Conservation (phyloP, 2,113 vertebrate species). For the Stigmatopora nigra region DNA sequence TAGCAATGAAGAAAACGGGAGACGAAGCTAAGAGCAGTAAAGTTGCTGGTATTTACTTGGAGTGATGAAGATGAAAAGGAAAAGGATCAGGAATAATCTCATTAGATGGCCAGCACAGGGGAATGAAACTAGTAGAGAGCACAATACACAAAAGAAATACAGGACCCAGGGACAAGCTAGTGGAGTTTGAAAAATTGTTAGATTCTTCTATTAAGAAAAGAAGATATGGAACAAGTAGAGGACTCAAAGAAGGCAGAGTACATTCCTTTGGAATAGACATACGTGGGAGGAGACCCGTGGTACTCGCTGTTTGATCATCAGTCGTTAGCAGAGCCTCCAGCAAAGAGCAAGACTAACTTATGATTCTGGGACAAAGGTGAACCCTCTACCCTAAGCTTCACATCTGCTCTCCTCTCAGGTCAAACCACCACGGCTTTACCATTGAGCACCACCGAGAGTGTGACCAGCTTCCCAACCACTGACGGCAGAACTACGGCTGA, state of each 20-base stretch:
- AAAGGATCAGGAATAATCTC: background rate
- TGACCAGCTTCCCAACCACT: background rate
- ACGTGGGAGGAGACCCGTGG: background rate
- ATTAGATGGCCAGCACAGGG: background rate
- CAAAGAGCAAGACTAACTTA: background rate
- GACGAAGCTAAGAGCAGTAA: background rate
- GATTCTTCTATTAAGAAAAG: no score
- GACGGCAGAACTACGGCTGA: constrained; percentile 4
- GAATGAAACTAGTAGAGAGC: background rate
- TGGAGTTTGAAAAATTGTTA: no score
- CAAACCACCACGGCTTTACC: constrained; percentile 47
- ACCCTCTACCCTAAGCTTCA: constrained; percentile 7
- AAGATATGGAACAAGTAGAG: background rate
- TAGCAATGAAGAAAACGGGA: background rate
- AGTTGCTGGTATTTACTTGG: background rate
- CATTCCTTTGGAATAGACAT: background rate
- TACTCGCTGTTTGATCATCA: background rate
- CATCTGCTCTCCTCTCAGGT: constrained; percentile 60
- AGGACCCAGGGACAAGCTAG: no score
- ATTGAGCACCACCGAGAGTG: constrained; percentile 37
- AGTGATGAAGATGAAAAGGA: background rate
- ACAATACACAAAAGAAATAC: background rate
- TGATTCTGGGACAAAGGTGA: background rate
- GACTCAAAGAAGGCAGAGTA: background rate
- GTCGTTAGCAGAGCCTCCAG: background rate